Evolutionary conservation across 2,113 vertebrate genomes (phyloP).

Genomic region (Solenodon paradoxus): DNA sequence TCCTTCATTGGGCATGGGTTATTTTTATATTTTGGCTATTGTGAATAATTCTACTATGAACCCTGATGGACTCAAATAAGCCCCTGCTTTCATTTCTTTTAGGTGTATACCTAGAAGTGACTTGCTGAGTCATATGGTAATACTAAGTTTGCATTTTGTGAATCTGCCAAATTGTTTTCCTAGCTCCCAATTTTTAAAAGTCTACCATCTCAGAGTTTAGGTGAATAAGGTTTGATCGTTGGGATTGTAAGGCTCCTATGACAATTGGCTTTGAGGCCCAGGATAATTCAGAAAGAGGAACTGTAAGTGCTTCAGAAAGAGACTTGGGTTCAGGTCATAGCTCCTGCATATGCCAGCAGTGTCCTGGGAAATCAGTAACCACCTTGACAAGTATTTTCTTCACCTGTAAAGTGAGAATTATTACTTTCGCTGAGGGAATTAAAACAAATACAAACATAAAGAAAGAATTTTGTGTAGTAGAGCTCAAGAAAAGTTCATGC

Average conservation of each 20-base stretch:
- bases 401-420: neutral
- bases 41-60: neutral
- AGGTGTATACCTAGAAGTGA: neutral
- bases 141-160: too few species aligned
- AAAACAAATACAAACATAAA: neutral
- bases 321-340: neutral
- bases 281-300: neutral
- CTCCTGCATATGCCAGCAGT: neutral
- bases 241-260: neutral
- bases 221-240: neutral
- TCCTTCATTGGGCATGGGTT: neutral
- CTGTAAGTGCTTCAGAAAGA: neutral
- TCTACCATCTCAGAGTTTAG: neutral
- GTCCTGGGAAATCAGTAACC: neutral
- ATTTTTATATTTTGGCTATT: neutral
- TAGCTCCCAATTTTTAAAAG: neutral
- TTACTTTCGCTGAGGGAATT: neutral
- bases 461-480: neutral
- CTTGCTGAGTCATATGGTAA: neutral
- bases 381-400: neutral
- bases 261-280: neutral
- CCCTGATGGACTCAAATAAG: neutral
- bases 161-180: neutral
- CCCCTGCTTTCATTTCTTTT: neutral
- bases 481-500: fast-evolving